Evolutionary conservation across 2,888 invertebrate species (phyloP).

Genomic region (Gisinianus flammeolus): DNA sequence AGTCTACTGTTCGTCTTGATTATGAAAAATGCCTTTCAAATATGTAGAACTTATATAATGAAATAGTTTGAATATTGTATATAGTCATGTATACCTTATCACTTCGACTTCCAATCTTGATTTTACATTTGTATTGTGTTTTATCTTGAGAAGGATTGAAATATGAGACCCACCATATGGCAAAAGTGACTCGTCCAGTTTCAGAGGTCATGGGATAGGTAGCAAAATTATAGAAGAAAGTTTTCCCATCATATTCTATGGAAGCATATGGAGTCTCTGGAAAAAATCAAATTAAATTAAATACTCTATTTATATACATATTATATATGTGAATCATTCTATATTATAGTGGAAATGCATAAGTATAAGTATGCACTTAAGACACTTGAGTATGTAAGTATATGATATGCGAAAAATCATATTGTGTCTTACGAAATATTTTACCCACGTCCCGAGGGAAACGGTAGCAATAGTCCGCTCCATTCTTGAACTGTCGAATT

Average conservation of each 20-base stretch:
- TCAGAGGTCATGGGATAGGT: slow-evolving; percentile 10
- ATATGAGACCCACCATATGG: slow-evolving; percentile 31
- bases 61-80: too few relatives aligned
- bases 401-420: too few relatives aligned
- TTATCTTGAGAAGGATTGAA: slow-evolving; percentile 11
- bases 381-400: not conserved
- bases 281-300: too few relatives aligned
- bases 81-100: slow-evolving; percentile 29
- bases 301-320: not conserved
- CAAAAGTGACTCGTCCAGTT: slow-evolving; percentile 11
- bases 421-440: slow-evolving; percentile 31
- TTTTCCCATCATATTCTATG: slow-evolving; percentile 32
- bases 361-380: not conserved
- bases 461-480: slow-evolving; percentile 30
- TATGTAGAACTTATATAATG: too few relatives aligned
- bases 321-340: not conserved
- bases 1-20: too few relatives aligned
- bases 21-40: too few relatives aligned
- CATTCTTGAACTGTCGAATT: slow-evolving; percentile 22
- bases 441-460: slow-evolving; percentile 26
- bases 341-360: not conserved
- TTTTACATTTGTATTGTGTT: slow-evolving; percentile 20
- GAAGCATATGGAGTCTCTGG: slow-evolving; percentile 31
- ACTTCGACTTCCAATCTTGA: slow-evolving; percentile 24
- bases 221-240: slow-evolving; percentile 34